Evolutionary conservation across 2,113 vertebrate genomes (phyloP).

Genomic region (Lycocorax pyrrhopterus): DNA sequence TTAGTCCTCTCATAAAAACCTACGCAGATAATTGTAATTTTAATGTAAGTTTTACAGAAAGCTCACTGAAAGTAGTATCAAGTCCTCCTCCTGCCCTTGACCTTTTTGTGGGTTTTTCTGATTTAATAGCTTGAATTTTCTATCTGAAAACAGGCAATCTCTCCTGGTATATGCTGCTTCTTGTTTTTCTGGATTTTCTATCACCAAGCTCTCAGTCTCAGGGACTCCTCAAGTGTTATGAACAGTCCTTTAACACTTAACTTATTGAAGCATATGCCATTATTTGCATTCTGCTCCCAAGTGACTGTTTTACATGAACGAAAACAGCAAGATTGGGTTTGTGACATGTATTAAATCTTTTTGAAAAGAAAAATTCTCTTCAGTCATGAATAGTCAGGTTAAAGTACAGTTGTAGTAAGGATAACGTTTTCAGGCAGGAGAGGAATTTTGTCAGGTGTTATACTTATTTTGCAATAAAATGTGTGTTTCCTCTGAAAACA

Average conservation of each 20-base stretch:
- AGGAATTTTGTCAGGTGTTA: neutral
- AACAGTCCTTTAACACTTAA: neutral
- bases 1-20: neutral
- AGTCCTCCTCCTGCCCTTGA: neutral
- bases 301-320: neutral
- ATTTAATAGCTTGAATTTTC: neutral
- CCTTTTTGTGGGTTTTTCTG: neutral
- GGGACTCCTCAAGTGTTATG: neutral
- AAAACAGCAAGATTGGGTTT: neutral
- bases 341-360: neutral
- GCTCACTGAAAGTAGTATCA: neutral
- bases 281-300: neutral
- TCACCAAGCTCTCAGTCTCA: neutral
- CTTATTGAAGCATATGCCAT: neutral
- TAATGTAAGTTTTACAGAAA: neutral
- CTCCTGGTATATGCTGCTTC: neutral
- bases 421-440: neutral
- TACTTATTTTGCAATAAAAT: neutral
- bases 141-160: neutral
- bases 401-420: neutral
- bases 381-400: neutral
- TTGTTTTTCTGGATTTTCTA: neutral
- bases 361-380: neutral
- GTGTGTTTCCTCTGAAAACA: neutral
- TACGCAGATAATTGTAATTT: neutral